Conservation (phyloP, 2,797 vertebrate species). For the Pipistrellus pipistrellus region DNA sequence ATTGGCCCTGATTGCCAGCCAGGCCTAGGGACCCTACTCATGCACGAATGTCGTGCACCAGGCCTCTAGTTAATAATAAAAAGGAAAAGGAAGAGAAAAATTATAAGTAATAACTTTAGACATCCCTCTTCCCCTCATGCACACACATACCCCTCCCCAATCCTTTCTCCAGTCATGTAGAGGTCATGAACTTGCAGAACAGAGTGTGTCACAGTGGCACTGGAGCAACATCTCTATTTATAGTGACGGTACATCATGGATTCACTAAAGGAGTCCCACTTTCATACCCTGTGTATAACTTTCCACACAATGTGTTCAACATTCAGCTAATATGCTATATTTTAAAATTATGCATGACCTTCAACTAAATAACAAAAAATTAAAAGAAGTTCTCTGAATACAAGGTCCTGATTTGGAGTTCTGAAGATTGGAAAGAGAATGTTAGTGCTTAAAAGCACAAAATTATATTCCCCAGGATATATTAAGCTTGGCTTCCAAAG, state of each 20-base stretch:
- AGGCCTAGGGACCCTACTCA: no score
- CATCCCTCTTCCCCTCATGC: background rate
- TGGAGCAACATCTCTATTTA: background rate
- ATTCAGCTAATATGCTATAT: background rate
- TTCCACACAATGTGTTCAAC: slow-evolving; percentile 33
- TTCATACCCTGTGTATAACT: slow-evolving; percentile 19
- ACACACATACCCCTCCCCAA: background rate
- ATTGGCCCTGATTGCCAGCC: no score
- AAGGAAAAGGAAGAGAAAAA: slow-evolving; percentile 49
- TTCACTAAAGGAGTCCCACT: background rate
- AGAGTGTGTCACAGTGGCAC: background rate
- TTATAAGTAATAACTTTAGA: background rate
- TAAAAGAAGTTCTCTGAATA: slow-evolving; percentile 27
- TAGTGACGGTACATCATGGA: background rate
- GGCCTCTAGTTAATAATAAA: background rate
- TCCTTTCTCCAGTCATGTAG: background rate
- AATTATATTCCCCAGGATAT: background rate
- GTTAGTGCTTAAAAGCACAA: slow-evolving; percentile 23
- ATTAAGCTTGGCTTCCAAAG: slow-evolving; percentile 32
- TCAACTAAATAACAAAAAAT: background rate
- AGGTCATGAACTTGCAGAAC: background rate
- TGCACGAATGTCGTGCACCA: no score
- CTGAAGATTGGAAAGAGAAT: background rate
- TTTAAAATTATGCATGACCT: slow-evolving; percentile 23
- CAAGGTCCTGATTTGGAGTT: background rate